These are phyloP conservation scores for Halesus radiatus DNA, from an alignment of 1,140 invertebrate species.

Conservation along the genomic window DNA sequence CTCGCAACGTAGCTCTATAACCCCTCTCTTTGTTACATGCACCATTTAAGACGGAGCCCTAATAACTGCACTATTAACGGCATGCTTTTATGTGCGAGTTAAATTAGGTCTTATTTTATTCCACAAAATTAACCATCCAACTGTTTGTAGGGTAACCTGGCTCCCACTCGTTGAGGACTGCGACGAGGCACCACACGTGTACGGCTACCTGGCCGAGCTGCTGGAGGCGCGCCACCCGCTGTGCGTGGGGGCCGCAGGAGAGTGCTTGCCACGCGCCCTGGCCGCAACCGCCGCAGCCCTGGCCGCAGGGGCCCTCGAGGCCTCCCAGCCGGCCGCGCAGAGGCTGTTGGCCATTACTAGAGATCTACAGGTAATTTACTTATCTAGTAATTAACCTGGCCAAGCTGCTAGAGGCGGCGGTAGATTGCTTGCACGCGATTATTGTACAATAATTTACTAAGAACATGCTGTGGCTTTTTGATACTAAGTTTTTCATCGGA, in stretches of 20 bases:
- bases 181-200: slow-evolving; percentile 95
- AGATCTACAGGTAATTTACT: slow-evolving; percentile 84
- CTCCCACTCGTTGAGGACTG: slow-evolving; percentile 95
- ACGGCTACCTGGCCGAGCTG: slow-evolving; percentile 95
- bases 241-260: slow-evolving; percentile 87
- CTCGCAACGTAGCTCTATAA: too few species aligned
- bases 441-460: too few species aligned
- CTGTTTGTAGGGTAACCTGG: slow-evolving; percentile 84
- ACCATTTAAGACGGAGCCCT: too few species aligned
- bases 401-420: too few species aligned
- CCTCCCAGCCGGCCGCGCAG: slow-evolving; percentile 74
- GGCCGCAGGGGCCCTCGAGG: slow-evolving; percentile 82
- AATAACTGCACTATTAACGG: too few species aligned
- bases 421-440: too few species aligned
- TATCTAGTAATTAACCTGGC: too few species aligned
- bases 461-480: too few species aligned
- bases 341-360: slow-evolving; percentile 82
- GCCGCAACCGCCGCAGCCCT: slow-evolving; percentile 92
- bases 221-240: slow-evolving; percentile 92
- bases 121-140: neutral
- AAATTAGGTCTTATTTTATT: too few species aligned
- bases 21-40: too few species aligned
- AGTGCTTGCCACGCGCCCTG: slow-evolving; percentile 91
- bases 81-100: too few species aligned
- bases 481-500: too few species aligned